Evolutionary conservation across 2,113 vertebrate genomes (phyloP), one percentile per base, ranked within the genome.

Genomic region (Megaceryle maxima): DNA sequence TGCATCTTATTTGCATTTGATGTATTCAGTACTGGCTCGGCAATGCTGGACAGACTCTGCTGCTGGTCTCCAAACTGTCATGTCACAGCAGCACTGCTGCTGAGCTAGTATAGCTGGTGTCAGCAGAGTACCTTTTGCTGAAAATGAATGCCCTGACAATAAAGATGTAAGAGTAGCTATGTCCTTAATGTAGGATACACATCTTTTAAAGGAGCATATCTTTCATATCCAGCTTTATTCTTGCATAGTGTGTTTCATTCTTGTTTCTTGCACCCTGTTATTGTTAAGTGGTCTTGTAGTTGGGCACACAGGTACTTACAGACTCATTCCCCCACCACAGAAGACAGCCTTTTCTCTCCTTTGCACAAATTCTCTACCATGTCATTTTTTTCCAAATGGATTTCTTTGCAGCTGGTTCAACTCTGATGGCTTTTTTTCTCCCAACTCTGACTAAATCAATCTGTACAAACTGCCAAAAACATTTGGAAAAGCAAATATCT

Each of bases 241-340:
- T 55, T 76, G 56, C 44, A 28, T 21, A 35, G 1, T 15, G 33
- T 33, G 20, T 69, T 92, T 84, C 10, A 20, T 64, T 56, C 51
- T 89, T 35, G 39, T 59, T 91, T 82, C 43, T 44, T 64, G 51
- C 22, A 16, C 19, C 29, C 69, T 18, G 17, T 35, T 79, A 0
- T 9, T 50, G 20, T 29, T 22, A 29, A 77, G 41, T 51, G 48
- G 6, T 35, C 31, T 84, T 70, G 46, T 22, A 57, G n/a, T 28
- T 68, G 77, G 57, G 70, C 31, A 6, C 26, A 6, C 26, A 48
- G 70, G 19, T 88, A 41, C 35, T 69, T 51, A 12, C 28, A n/a
- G 33, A 25, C 21, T 77, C 50, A 0, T 41, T 87, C 7, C 11
- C 17, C 21, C 13, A 7, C 20, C 0, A 0, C 25, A 69, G 43